Base-by-base conservation (phyloP, 1,140 invertebrate species). In the Zaprionus kolodkinae region DNA sequence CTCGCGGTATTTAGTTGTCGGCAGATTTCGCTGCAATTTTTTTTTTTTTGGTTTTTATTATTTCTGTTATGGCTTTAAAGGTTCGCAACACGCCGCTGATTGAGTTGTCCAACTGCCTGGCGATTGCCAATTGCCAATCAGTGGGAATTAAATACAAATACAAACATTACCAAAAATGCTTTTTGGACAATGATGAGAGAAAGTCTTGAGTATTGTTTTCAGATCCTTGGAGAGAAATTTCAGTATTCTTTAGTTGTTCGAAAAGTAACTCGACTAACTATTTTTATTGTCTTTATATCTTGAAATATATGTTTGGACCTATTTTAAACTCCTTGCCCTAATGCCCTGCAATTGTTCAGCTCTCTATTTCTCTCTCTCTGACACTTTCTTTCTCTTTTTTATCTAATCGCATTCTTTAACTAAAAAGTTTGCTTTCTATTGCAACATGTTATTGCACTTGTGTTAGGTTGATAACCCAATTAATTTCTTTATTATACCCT, bases 21-120 rank as follows among this genome's bases (percentile, higher is more conserved):
- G 75, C 64, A 86, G 79, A 86, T 86, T 86, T 86, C 83, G 83
- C 83, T 83, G 79, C 79, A 88, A 83, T 88, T 81, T 83, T 86
- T 67, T 79, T 78, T 15, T 15, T 15, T 15, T 17, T n/a, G n/a
- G n/a, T n/a, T n/a, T 45, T 45, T 45, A n/a, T 40, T 40, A 40
- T 40, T n/a, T 40, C 13, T 40, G 13, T 74, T 81, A 72, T 71
- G 64, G 62, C 78, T 72, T 81, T 85, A 78, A 81, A 84, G 78
- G 81, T 74, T 75, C 64, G 60, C 57, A 64, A 75, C 60, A 71
- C 63, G 72, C 59, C 70, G 72, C 70, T 75, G 72, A 75, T 75
- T 75, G 72, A 75, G 72, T 63, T 75, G 72, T 75, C 70, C 43
- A 67, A 71, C 54, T 40, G 64, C 56, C 68, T 50, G 67, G 36